Evolutionary conservation across 2,888 invertebrate genomes (phyloP).

Genomic region (Protodeltote pygarga): DNA sequence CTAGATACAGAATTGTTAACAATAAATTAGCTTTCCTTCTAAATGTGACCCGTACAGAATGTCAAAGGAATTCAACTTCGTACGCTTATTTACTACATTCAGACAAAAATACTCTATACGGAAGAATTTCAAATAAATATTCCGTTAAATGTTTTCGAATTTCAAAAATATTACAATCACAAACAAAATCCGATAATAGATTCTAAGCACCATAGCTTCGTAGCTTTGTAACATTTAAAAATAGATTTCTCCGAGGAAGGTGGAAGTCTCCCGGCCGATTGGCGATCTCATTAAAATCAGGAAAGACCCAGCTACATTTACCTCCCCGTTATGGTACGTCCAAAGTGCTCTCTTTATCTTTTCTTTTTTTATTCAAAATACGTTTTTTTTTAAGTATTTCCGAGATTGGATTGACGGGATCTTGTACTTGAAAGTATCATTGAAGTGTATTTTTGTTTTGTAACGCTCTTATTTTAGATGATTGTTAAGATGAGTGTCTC

Average conservation of each 20-base stretch:
- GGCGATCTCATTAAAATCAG: conserved; percentile 82
- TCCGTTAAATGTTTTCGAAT: conserved; percentile 3
- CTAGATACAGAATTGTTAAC: no score
- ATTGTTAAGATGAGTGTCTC: conserved; percentile 17
- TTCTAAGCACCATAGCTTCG: conserved; percentile 35
- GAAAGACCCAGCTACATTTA: conserved; percentile 69
- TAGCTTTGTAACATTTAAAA: conserved; percentile 40
- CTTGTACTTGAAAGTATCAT: conserved; percentile 41
- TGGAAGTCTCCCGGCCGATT: conserved; percentile 60
- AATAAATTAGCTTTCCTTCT: no score
- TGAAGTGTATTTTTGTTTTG: conserved; percentile 23
- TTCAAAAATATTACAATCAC: conserved; percentile 5
- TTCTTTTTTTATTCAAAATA: conserved; percentile 38
- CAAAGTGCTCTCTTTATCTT: conserved; percentile 54
- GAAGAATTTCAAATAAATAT: background rate
- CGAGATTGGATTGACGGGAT: conserved; percentile 57
- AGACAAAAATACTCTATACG: background rate
- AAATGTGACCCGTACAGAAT: no score
- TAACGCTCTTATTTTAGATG: conserved; percentile 16
- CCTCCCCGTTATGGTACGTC: conserved; percentile 56
- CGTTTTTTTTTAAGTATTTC: conserved; percentile 25
- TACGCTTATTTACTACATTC: no score
- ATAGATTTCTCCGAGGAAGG: conserved; percentile 33
- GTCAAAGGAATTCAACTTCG: no score
- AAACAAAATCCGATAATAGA: conserved; percentile 18